Conservation (phyloP, 2,888 invertebrate species). For the Zaprionus bogoriensis region DNA sequence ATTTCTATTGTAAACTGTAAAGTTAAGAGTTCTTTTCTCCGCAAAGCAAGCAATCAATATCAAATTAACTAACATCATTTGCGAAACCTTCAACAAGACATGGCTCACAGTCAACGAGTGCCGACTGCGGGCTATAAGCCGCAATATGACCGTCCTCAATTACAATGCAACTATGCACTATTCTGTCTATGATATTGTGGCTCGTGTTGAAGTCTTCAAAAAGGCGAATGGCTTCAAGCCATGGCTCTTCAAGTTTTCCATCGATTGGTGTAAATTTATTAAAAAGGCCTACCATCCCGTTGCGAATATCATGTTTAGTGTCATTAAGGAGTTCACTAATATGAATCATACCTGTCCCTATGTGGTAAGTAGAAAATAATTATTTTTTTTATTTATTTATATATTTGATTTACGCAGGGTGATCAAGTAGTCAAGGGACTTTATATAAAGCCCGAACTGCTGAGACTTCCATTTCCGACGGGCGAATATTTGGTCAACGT, state of each 20-base stretch:
- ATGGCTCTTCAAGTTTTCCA: conserved; percentile 9
- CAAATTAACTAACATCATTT: conserved; percentile 13
- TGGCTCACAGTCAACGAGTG: conserved; percentile 10
- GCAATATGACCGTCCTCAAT: conserved; percentile 14
- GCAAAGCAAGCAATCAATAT: not conserved
- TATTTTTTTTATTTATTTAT: not conserved
- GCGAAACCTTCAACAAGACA: conserved; percentile 4
- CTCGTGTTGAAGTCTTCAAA: not conserved
- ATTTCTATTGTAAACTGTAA: not conserved
- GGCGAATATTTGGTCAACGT: not conserved
- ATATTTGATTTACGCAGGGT: not conserved
- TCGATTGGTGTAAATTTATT: conserved; percentile 14
- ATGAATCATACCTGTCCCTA: conserved; percentile 31
- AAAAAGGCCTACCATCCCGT: conserved; percentile 11
- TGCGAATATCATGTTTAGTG: not conserved
- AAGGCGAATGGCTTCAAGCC: conserved; percentile 36
- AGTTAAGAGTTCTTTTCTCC: not conserved
- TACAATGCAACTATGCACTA: conserved; percentile 2
- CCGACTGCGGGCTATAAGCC: conserved; percentile 22
- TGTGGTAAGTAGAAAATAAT: conserved; percentile 7
- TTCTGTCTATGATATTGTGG: not conserved
- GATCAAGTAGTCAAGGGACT: not conserved
- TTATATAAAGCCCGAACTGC: not conserved
- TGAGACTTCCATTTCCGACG: not conserved
- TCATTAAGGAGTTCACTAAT: conserved; percentile 8